Conservation (phyloP, 2,797 vertebrate genomes). For the Clarias platycephalus region DNA sequence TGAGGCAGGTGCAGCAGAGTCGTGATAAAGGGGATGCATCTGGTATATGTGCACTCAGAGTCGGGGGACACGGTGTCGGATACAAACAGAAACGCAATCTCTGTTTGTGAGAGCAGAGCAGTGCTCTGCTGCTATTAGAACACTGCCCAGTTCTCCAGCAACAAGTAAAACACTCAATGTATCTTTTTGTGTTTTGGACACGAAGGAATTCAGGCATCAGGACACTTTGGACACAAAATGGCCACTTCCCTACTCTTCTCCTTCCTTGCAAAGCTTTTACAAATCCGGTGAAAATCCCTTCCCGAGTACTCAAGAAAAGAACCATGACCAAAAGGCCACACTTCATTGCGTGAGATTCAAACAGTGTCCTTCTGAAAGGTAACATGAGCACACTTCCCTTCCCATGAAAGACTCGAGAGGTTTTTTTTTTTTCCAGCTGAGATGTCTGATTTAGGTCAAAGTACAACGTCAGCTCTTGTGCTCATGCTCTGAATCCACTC, state of each 20-base stretch:
- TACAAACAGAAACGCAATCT: constrained; percentile 10
- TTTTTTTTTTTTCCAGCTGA: not conserved
- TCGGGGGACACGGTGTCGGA: not conserved
- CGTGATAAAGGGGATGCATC: constrained; percentile 11
- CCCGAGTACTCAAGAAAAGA: not conserved
- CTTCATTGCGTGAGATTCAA: not conserved
- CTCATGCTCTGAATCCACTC: not conserved
- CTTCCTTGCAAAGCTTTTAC: not conserved
- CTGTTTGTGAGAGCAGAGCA: not conserved
- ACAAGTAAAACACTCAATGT: not conserved
- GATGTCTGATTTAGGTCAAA: not conserved
- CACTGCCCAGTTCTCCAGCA: not conserved
- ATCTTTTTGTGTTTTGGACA: not conserved
- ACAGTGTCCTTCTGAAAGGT: not conserved
- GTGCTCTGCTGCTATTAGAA: not conserved
- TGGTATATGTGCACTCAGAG: not conserved
- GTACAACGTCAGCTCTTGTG: not conserved
- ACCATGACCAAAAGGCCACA: constrained; percentile 2
- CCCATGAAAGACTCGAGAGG: not conserved
- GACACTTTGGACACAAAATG: not conserved
- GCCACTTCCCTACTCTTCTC: not conserved
- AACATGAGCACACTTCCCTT: not conserved
- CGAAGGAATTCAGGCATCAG: not conserved
- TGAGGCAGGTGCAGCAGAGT: not conserved
- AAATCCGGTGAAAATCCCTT: not conserved